phyloP scores from a whole-genome alignment of 2,888 invertebrate genomes.

The Leistus spinibarbis region DNA sequence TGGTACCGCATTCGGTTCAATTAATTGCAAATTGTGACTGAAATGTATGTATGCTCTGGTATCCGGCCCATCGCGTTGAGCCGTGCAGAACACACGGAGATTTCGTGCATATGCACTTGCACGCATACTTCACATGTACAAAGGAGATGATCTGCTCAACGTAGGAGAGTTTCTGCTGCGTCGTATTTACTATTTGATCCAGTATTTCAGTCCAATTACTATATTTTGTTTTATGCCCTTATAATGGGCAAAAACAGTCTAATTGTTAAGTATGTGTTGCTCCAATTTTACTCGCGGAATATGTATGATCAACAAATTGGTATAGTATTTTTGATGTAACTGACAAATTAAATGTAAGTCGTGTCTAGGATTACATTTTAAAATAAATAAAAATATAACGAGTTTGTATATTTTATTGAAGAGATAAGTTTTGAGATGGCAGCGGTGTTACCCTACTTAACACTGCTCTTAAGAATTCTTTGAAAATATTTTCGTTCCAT shows the following conservation, averaged over 20 bases:
- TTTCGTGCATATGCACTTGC: not conserved
- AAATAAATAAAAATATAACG: too few species aligned
- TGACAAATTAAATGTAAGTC: too few species aligned
- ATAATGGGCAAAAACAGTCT: not conserved
- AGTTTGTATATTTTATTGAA: too few species aligned
- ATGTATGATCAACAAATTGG: too few species aligned
- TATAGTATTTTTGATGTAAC: too few species aligned
- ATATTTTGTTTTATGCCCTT: not conserved
- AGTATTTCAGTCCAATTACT: not conserved
- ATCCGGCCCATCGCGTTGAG: too few species aligned
- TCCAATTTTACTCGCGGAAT: not conserved
- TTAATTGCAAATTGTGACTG: slow-evolving; percentile 40
- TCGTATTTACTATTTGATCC: not conserved
- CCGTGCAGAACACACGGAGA: not conserved
- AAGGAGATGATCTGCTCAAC: not conserved
- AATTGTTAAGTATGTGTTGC: not conserved
- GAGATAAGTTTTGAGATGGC: too few species aligned
- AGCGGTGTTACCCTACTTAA: too few species aligned
- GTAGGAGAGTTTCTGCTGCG: not conserved
- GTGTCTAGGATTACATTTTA: too few species aligned
- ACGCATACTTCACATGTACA: not conserved
- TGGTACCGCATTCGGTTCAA: slow-evolving; percentile 37
- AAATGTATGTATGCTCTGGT: slow-evolving; percentile 10
- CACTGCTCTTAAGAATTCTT: too few species aligned
- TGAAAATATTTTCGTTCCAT: too few species aligned